Conservation (phyloP, 37 sponge, comb jelly and placozoan genomes). For the Ianthella basta region DNA sequence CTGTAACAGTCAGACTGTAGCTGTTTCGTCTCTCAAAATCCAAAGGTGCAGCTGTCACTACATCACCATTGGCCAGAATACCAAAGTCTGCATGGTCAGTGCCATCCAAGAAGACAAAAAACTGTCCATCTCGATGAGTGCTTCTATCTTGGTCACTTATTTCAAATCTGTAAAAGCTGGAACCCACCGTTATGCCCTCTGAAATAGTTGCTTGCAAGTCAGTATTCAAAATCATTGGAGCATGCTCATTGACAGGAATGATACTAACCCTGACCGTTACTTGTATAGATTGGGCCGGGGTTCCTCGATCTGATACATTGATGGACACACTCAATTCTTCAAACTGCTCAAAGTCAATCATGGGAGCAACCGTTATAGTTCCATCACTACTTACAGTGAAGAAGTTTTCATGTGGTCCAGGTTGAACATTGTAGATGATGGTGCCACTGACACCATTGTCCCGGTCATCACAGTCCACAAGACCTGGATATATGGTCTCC, state of each 20-base stretch:
- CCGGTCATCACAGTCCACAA: background rate
- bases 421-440: background rate
- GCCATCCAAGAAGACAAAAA: background rate
- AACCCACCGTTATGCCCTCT: slow-evolving; percentile 21
- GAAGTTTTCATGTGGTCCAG: background rate
- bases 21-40: slow-evolving; percentile 49
- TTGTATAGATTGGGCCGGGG: background rate
- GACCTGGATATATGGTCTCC: background rate
- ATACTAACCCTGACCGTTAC: slow-evolving; percentile 16
- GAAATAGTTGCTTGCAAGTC: slow-evolving; percentile 12
- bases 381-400: background rate
- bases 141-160: slow-evolving; percentile 20
- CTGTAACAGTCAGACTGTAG: slow-evolving; percentile 52
- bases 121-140: background rate
- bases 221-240: slow-evolving; percentile 1
- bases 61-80: background rate
- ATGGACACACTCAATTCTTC: background rate
- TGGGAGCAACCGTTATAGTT: background rate
- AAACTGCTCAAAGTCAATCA: background rate
- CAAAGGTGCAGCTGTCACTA: slow-evolving; percentile 31
- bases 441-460: slow-evolving; percentile 15
- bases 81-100: slow-evolving; percentile 6
- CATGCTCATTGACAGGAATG: slow-evolving; percentile 29
- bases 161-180: background rate
- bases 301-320: background rate